These are phyloP conservation scores for Eupeodes corollae DNA, from an alignment of 1,140 invertebrate genomes.

Conservation along the genomic window DNA sequence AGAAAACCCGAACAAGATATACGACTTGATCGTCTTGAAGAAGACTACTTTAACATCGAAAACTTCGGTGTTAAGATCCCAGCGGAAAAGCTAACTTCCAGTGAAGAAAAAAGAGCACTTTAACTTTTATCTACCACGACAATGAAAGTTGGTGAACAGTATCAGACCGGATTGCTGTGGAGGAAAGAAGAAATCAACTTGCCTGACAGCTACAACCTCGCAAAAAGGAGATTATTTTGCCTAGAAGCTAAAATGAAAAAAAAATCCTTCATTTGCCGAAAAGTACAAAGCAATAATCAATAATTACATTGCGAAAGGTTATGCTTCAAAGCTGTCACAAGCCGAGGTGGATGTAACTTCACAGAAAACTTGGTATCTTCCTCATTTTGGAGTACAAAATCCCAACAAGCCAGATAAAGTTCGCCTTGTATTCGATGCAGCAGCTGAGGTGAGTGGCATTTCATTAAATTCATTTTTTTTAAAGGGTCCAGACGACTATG, in stretches of 20 bases:
- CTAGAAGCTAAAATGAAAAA: constrained; percentile 5
- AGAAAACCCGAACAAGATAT: too few relatives aligned
- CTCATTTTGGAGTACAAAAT: constrained; percentile 20
- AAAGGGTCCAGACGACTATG: constrained; percentile 1
- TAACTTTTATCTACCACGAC: background rate
- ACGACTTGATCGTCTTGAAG: too few relatives aligned
- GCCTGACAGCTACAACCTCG: constrained; percentile 7
- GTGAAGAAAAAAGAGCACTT: background rate
- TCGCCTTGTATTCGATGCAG: constrained; percentile 23
- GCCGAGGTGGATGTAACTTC: background rate
- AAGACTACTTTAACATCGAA: too few relatives aligned
- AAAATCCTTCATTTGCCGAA: constrained; percentile 3
- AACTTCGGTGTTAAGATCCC: background rate
- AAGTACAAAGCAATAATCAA: constrained; percentile 11
- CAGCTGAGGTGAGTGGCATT: constrained; percentile 7
- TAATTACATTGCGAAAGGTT: constrained; percentile 8
- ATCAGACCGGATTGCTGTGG: constrained; percentile 17
- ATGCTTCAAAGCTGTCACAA: constrained; percentile 7
- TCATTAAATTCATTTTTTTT: background rate
- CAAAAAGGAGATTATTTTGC: background rate
- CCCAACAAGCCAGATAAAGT: constrained; percentile 18
- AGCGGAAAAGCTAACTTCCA: background rate
- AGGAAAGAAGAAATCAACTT: too few relatives aligned
- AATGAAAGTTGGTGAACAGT: constrained; percentile 6
- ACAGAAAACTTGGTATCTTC: constrained; percentile 15